These are phyloP conservation scores for Azemiops feae DNA, from an alignment of 2,113 vertebrate species.

Conservation along the genomic window DNA sequence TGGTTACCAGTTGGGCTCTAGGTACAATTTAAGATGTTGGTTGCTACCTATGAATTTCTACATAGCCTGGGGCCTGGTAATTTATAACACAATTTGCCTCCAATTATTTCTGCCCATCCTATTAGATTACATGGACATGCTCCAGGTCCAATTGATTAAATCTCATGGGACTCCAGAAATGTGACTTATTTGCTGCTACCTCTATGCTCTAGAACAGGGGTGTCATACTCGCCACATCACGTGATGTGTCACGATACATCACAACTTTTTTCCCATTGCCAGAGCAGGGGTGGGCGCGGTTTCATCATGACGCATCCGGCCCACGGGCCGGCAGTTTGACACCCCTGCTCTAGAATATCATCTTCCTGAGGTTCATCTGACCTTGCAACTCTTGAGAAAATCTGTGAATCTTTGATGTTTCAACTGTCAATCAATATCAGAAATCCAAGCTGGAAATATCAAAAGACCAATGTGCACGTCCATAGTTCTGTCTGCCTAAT, in stretches of 20 bases:
- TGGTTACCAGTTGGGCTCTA: not conserved
- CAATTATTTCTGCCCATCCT: not conserved
- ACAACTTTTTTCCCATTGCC: too few species aligned
- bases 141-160: not conserved
- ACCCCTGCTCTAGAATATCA: not conserved
- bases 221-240: too few species aligned
- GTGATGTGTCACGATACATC: too few species aligned
- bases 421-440: not conserved
- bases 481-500: not conserved
- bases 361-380: not conserved
- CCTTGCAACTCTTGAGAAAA: not conserved
- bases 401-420: not conserved
- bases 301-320: too few species aligned
- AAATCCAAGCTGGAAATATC: not conserved
- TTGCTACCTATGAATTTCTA: not conserved
- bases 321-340: fast-evolving
- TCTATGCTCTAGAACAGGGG: not conserved
- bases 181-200: not conserved
- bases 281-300: too few species aligned
- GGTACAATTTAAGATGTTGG: not conserved
- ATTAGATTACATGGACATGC: not conserved
- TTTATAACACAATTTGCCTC: not conserved
- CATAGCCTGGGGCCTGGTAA: not conserved
- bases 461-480: not conserved
- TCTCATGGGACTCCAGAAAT: not conserved